Evolutionary conservation across 2,797 vertebrate genomes (phyloP), one percentile per base, ranked within the genome.

Genomic region (Oreochromis mossambicus): DNA sequence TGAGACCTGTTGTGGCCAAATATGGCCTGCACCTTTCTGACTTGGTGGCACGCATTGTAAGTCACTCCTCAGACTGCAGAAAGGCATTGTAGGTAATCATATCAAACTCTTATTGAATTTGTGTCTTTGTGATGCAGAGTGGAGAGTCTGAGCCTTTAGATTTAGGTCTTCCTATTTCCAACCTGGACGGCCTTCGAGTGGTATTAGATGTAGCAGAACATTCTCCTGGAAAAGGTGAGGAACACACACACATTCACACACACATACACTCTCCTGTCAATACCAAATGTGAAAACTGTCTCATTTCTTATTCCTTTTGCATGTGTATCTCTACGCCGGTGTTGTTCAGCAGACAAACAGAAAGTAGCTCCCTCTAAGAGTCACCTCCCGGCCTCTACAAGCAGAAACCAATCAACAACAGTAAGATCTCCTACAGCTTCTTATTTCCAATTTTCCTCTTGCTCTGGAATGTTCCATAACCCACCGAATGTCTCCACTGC

Each of bases 1-100:
- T 99, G 78, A 95, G 98, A 85, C 99, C 99, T 0, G 98, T 99
- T 55, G 98, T 99, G 79, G 98, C 99, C 89, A 99, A 99, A 92
- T 99, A 99, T 0, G 98, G 98, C 88, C 96, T 99, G 94, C 98
- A 98, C 92, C 97, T 99, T 86, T 95, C 95, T 51, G 96, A 98
- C 80, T 95, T 99, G 87, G 97, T 98, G 79, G 98, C 97, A 90
- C 97, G 97, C 85, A 97, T 99, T 94, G 99, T 99, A 96, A 97
- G 98, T 97, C 5, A 17, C 29, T 48, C 46, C 8, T 73, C 6
- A 19, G 73, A 5, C 78, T 76, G n/a, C 26, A 78, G 50, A 56
- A 7, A 41, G 3, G 10, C 19, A 36, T 11, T 50, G 46, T 54
- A 10, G 52, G 34, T 36, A 46, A 70, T 79, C 41, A 50, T 52